Evolutionary conservation across 2,113 vertebrate species (phyloP).

Genomic region (Podarcis muralis): DNA sequence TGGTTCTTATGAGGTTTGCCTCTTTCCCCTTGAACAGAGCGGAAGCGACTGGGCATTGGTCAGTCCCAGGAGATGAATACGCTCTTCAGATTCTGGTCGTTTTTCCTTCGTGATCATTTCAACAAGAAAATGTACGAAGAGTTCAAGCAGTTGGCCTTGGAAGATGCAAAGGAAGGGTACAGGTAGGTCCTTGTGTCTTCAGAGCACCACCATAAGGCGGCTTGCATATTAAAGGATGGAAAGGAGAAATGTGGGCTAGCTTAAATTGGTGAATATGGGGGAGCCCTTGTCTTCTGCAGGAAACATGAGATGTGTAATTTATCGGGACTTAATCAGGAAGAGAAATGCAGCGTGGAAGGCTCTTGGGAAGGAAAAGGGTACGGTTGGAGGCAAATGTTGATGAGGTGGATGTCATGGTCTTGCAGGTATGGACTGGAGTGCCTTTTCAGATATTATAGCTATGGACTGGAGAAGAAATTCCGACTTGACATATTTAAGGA

Average conservation of each 20-base stretch:
- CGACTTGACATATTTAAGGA: conserved; percentile 96
- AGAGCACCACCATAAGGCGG: background rate
- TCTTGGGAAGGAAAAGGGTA: background rate
- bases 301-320: background rate
- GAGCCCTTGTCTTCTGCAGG: background rate
- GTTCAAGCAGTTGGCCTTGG: conserved; percentile 93
- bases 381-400: background rate
- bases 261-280: background rate
- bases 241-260: background rate
- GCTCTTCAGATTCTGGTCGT: conserved; percentile 99
- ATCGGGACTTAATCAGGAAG: background rate
- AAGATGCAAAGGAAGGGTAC: conserved; percentile 97
- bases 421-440: conserved; percentile 97
- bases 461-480: conserved; percentile 97
- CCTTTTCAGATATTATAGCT: conserved; percentile 99
- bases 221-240: background rate
- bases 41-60: conserved; percentile 95
- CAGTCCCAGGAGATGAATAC: conserved; percentile 99
- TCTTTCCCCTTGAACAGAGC: conserved; percentile 74
- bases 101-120: conserved; percentile 98
- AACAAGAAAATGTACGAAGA: conserved; percentile 99
- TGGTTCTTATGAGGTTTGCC: background rate
- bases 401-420: background rate
- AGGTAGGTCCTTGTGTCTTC: conserved; percentile 74
- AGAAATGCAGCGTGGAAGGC: background rate